Base-by-base conservation (phyloP, 2,113 vertebrate genomes). In the Sapajus apella region DNA sequence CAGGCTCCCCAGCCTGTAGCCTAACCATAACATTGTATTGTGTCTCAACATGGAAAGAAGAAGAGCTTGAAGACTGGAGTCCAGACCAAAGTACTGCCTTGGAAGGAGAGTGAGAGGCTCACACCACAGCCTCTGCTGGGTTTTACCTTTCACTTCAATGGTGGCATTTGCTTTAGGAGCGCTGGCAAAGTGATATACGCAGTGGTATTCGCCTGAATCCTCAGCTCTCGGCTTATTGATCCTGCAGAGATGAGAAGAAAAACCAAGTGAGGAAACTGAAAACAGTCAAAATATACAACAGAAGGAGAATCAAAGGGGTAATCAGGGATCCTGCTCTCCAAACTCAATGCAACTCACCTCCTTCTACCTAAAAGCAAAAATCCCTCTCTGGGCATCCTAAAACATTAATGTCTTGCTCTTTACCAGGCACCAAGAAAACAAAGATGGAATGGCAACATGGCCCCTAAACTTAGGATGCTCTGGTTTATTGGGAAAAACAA, bases 131-230 rank as follows among this genome's bases (percentile, higher is more conserved):
- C 79, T 97, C 88, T 94, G 66, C 32, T 40, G 30, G 75, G n/a
- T 87, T 98, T 98, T 99, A 99, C 99, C 99, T 99, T 99, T 99
- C 76, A 99, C 99, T 98, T 99, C 99, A 97, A 99, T 99, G 97
- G 99, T 99, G 88, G 99, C 99, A n/a, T 99, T 99, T 98, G 99
- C 99, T 97, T 99, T 98, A 37, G 99, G 99, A 73, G 99, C 99
- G 96, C 97, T 98, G 86, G 98, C 96, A 97, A 99, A 99, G 95
- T 99, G 99, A 98, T 99, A 99, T 85, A 99, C 99, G 68, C 99
- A 99, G 98, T 99, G 99, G 98, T 99, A 99, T 98, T 99, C 99
- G 52, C 99, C 99, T 14, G 99, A 99, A 97, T 99, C 99, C 2
- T 99, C 99, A 27, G 99, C 99, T 97, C 99, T 99, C 47, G 99